These are phyloP conservation scores for Corythoichthys haematopterus DNA, from an alignment of 2,113 vertebrate species.

Conservation along the genomic window DNA sequence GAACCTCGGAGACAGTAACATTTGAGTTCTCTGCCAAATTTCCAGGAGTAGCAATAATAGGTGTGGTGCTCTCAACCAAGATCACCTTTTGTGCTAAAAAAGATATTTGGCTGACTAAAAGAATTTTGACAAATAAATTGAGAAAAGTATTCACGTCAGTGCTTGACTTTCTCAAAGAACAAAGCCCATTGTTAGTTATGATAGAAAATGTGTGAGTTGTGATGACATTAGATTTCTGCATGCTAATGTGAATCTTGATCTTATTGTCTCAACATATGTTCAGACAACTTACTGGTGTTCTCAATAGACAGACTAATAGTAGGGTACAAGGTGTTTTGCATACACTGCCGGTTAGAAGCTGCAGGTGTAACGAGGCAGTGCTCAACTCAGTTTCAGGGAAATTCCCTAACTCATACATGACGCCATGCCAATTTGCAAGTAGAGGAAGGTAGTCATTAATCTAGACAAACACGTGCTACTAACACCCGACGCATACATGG, in stretches of 20 bases:
- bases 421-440: neutral
- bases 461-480: neutral
- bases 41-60: conserved; percentile 28
- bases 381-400: neutral
- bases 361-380: conserved; percentile 13
- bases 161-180: neutral
- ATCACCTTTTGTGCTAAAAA: neutral
- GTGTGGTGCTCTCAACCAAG: neutral
- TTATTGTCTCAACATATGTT: neutral
- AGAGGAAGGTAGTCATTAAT: neutral
- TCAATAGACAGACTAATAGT: neutral
- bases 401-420: neutral
- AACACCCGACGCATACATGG: neutral
- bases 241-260: neutral
- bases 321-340: neutral
- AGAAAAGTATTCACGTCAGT: neutral
- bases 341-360: neutral
- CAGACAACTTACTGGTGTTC: neutral
- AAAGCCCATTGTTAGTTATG: neutral
- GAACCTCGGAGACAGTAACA: conserved; percentile 2
- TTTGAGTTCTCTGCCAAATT: conserved; percentile 30
- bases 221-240: neutral
- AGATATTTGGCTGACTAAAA: neutral
- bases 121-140: too few species aligned
- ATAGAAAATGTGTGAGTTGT: neutral